Percentiles rank a stretch among this genome's conserved stretches.
phyloP scores from a whole-genome alignment of 2,797 vertebrate species.

The Toxotes lorentzi region DNA sequence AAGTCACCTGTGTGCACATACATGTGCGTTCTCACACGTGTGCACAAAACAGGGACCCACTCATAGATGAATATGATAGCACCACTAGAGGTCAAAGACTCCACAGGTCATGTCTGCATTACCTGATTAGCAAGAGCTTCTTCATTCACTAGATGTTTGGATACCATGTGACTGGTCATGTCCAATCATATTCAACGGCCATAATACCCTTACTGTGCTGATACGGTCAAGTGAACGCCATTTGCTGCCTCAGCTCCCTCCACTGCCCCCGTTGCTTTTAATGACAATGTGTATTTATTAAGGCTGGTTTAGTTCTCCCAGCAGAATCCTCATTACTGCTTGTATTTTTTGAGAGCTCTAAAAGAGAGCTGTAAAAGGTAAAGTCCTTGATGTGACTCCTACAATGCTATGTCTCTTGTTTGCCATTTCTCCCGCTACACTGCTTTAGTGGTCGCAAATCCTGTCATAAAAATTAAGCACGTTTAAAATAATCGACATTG shows the following conservation, averaged over 20 bases:
- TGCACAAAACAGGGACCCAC: background rate
- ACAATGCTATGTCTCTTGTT: background rate
- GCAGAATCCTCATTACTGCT: background rate
- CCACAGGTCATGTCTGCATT: background rate
- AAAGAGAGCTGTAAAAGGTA: background rate
- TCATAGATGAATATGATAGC: background rate
- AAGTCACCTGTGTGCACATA: background rate
- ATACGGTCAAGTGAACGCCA: background rate
- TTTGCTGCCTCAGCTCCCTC: background rate
- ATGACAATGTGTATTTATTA: background rate
- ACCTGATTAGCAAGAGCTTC: background rate
- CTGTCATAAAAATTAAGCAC: background rate
- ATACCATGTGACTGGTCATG: background rate
- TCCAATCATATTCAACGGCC: conserved; percentile 5
- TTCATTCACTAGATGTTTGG: background rate
- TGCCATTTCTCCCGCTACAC: background rate
- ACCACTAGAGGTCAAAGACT: background rate
- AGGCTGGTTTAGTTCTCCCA: background rate
- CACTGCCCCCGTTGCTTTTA: background rate
- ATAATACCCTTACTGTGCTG: background rate
- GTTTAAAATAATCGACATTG: background rate
- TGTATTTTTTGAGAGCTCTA: background rate
- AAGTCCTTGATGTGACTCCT: background rate
- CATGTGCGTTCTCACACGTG: background rate
- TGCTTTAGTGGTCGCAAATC: background rate